These are phyloP conservation scores for Zaprionus vittiger DNA, from an alignment of 1,140 invertebrate genomes.

Conservation along the genomic window DNA sequence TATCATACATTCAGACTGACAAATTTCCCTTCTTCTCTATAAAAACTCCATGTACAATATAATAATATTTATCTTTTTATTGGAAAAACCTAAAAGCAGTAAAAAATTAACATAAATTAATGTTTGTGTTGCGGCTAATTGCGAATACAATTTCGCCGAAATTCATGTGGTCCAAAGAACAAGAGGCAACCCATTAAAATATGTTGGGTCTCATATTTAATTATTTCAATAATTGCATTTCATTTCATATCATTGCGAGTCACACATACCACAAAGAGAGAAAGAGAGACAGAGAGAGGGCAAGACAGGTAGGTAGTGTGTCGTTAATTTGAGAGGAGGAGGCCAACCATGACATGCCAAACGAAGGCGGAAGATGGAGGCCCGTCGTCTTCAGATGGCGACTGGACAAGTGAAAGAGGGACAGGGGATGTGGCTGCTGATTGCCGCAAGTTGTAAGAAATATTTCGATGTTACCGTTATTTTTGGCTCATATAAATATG, in stretches of 20 bases:
- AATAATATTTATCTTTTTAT: background rate
- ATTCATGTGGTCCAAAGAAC: conserved; percentile 30
- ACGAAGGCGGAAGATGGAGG: conserved; percentile 41
- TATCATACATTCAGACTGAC: too few species aligned
- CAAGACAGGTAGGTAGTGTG: conserved; percentile 37
- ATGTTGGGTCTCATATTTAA: conserved; percentile 72
- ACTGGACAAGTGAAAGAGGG: background rate
- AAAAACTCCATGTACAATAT: background rate
- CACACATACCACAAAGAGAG: conserved; percentile 21
- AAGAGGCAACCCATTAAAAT: conserved; percentile 31
- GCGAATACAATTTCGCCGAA: conserved; percentile 58
- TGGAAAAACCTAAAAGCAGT: background rate
- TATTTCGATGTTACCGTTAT: conserved; percentile 79
- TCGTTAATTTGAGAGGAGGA: conserved; percentile 70
- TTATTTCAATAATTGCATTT: conserved; percentile 77
- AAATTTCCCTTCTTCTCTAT: background rate
- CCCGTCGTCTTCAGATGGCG: background rate
- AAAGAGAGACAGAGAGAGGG: too few species aligned
- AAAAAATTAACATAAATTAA: conserved; percentile 63
- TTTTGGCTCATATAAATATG: conserved; percentile 59
- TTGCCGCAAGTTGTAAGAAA: conserved; percentile 74
- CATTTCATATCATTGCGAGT: conserved; percentile 56
- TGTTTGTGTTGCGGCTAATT: conserved; percentile 48
- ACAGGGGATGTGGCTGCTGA: conserved; percentile 14
- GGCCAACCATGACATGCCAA: conserved; percentile 64